Base-by-base conservation (phyloP, 2,797 vertebrate genomes). In the Eutrigla gurnardus region DNA sequence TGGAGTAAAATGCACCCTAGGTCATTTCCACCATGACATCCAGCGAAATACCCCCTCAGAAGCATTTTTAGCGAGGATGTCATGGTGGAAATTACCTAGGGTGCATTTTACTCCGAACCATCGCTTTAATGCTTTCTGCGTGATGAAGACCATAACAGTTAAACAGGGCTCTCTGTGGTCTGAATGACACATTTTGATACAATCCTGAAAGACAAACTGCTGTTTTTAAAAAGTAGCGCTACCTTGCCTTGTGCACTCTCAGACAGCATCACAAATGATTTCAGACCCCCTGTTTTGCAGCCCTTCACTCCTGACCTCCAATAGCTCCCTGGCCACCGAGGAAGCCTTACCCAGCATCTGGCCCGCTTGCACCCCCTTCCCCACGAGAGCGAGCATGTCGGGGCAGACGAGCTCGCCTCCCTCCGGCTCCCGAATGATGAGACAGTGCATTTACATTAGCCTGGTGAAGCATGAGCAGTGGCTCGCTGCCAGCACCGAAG, bases 381-480 rank as follows among this genome's bases (percentile, higher is more conserved):
- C 40, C 10, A 4, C 4, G 61, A 81, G 80, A 77, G 74, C 0
- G 10, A 84, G 73, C 87, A 80, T 87, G 90, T 89, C 69, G 47
- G 71, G 81, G 71, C 81, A 81, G 67, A 81, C 35, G 74, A 84
- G 85, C 73, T 68, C 77, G 62, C 64, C 75, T 86, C 86, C 84
- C 84, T 39, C 12, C 7, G 62, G 86, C 74, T 25, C 71, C 65
- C 18, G n/a, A 54, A 86, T 82, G 84, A 88, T 86, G 86, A 89
- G 84, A 85, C 72, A 11, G 75, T 67, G 82, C 84, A 82, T 90
- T 90, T 89, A 83, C 83, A 87, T 91, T 79, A 88, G 81, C 78
- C 80, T 54, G 70, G 82, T 75, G 78, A 78, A 75, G 88, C 90
- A 82, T 80, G 52, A 86, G 83, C 59, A 4, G 77, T 73, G 89